Evolutionary conservation across 2,797 vertebrate genomes (phyloP), one percentile per base, ranked within the genome.

Genomic region (Cygnus olor): DNA sequence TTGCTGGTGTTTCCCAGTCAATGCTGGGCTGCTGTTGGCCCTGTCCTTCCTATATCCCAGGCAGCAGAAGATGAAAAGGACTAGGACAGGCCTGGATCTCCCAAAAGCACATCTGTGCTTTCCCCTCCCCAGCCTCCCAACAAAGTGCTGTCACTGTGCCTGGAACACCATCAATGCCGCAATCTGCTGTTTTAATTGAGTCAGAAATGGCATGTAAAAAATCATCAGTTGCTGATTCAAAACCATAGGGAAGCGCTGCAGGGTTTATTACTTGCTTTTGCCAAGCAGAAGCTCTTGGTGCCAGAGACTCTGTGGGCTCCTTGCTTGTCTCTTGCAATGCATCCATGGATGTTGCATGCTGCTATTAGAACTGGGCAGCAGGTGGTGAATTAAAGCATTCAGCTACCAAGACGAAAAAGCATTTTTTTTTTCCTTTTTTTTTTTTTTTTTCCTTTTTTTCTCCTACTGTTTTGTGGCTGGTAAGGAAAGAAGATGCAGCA

Each of bases 241-340:
- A 69, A 40, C 15, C 0, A 0, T 4, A 4, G 10, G 56, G 25
- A 10, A n/a, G 8, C 0, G 1, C 76, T 49, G 71, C 0, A 4
- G 25, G 10, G 5, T 72, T 92, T 74, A 45, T 66, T 57, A 19
- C 45, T 82, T 77, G 60, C 19, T 80, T 65, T 76, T 61, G 36
- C 32, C 28, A 45, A 73, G 45, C n/a, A 82, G 72, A 68, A 95
- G 17, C 34, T 65, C 51, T 77, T 47, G 58, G 20, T 79, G 57
- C 78, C 63, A 82, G 19, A 70, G 14, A 54, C 40, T 76, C 25
- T 13, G 8, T 3, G 0, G 1, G 36, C 14, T 61, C 16, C 28
- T 87, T 1, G 2, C 19, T 2, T 7, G 9, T 38, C 38, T 80
- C 19, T 32, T 61, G 57, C 60, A 82, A 13, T 21, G 20, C 3